Conservation (phyloP, 2,888 invertebrate genomes). For the Dasypolia templi region DNA sequence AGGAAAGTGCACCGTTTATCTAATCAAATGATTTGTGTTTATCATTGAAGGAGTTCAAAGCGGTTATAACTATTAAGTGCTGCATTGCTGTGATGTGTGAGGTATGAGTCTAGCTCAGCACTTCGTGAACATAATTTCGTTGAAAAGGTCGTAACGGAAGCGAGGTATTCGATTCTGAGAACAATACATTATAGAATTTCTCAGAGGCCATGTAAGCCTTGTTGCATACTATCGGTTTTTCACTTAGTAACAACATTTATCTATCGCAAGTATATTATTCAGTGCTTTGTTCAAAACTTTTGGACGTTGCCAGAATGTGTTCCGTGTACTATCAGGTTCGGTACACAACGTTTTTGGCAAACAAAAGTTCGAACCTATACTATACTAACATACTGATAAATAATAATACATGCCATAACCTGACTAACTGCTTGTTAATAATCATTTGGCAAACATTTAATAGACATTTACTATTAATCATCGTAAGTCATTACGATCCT, state of each 20-base stretch:
- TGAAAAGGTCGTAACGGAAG: constrained; percentile 36
- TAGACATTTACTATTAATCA: constrained; percentile 1
- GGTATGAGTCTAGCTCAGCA: constrained; percentile 10
- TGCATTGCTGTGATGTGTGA: constrained; percentile 12
- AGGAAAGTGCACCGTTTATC: constrained; percentile 21
- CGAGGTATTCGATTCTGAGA: constrained; percentile 23
- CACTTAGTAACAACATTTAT: constrained; percentile 40
- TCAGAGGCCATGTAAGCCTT: constrained; percentile 15
- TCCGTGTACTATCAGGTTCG: constrained; percentile 29
- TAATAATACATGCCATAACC: constrained; percentile 23
- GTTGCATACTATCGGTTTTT: constrained; percentile 30
- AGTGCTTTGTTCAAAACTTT: constrained; percentile 38
- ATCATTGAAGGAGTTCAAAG: constrained; percentile 43
- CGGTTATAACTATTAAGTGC: constrained; percentile 16
- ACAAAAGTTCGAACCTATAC: constrained; percentile 13
- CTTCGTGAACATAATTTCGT: constrained; percentile 5
- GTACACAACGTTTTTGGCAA: constrained; percentile 34
- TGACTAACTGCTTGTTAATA: constrained; percentile 27
- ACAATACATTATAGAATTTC: constrained; percentile 40
- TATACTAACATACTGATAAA: constrained; percentile 20
- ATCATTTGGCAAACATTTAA: constrained; percentile 3
- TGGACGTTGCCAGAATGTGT: constrained; percentile 17
- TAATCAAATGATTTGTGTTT: constrained; percentile 34
- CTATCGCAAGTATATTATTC: constrained; percentile 24
- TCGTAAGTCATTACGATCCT: constrained; percentile 2